A percentile compares a stretch with the other conserved stretches of the same genome.
These are phyloP conservation scores for Carollia perspicillata DNA, from an alignment of 2,113 vertebrate genomes.

Conservation along the genomic window DNA sequence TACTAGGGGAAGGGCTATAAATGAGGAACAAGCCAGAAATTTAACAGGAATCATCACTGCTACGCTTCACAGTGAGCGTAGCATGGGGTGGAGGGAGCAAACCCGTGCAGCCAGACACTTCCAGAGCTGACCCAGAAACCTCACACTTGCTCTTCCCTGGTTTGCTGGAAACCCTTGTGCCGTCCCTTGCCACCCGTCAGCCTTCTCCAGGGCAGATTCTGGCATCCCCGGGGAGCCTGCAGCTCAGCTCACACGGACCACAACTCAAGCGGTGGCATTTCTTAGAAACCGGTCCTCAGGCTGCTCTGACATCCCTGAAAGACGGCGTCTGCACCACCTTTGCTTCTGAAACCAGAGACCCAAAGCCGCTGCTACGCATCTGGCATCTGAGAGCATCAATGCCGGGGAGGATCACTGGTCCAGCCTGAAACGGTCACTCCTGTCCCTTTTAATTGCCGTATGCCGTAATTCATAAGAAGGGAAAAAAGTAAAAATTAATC, in stretches of 20 bases:
- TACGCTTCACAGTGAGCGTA: not conserved
- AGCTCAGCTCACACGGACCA: constrained; percentile 89
- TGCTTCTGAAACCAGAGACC: constrained; percentile 63
- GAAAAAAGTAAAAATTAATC: not conserved
- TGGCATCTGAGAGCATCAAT: not conserved
- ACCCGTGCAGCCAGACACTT: not conserved
- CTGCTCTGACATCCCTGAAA: constrained; percentile 74
- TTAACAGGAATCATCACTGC: not conserved
- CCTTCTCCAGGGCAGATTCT: constrained; percentile 82
- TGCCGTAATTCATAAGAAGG: not conserved
- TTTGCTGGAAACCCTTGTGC: constrained; percentile 87
- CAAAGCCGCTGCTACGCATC: constrained; percentile 35
- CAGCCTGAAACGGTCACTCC: constrained; percentile 37
- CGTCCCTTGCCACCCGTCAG: constrained; percentile 87
- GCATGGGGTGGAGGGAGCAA: not conserved
- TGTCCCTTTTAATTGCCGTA: not conserved
- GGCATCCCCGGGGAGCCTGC: constrained; percentile 80
- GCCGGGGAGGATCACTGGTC: constrained; percentile 47
- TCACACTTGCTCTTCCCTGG: constrained; percentile 85
- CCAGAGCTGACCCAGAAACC: not conserved
- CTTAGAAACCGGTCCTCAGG: constrained; percentile 82
- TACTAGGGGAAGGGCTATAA: not conserved
- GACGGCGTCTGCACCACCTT: constrained; percentile 68
- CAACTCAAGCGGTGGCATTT: constrained; percentile 90
- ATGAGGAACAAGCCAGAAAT: not conserved